Evolutionary conservation across 2,888 invertebrate genomes (phyloP).

Genomic region (Hetaerina titia): DNA sequence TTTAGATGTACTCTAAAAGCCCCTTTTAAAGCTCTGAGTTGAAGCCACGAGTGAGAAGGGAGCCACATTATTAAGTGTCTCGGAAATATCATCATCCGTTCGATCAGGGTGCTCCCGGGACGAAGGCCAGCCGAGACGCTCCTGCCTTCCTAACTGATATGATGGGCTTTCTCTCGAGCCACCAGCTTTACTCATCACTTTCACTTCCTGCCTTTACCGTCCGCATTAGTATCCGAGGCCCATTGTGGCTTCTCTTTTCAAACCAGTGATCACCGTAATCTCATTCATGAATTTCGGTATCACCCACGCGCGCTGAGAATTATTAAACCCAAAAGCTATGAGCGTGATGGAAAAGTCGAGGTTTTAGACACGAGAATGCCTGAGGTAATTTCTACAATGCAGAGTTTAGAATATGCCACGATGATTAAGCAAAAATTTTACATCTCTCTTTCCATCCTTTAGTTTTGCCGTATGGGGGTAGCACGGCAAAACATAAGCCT

Average conservation of each 20-base stretch:
- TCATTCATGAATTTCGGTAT: background rate
- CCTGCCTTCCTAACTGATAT: background rate
- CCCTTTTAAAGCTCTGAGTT: too few relatives aligned
- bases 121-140: background rate
- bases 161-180: background rate
- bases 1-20: too few relatives aligned
- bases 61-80: background rate
- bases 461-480: too few relatives aligned
- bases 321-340: too few relatives aligned
- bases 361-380: too few relatives aligned
- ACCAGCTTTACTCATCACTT: background rate
- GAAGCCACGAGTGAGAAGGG: too few relatives aligned
- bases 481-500: too few relatives aligned
- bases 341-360: too few relatives aligned
- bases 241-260: conserved; percentile 12
- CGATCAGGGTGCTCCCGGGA: background rate
- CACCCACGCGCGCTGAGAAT: background rate
- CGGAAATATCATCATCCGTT: conserved; percentile 9
- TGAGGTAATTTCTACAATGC: too few relatives aligned
- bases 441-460: too few relatives aligned
- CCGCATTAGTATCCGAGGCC: background rate
- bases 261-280: background rate
- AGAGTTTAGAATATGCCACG: too few relatives aligned
- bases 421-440: too few relatives aligned
- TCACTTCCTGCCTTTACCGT: conserved; percentile 10